Evolutionary conservation across 2,888 invertebrate genomes (phyloP), one percentile per base, ranked within the genome.

Genomic region (Scaptomyza caliginosa): DNA sequence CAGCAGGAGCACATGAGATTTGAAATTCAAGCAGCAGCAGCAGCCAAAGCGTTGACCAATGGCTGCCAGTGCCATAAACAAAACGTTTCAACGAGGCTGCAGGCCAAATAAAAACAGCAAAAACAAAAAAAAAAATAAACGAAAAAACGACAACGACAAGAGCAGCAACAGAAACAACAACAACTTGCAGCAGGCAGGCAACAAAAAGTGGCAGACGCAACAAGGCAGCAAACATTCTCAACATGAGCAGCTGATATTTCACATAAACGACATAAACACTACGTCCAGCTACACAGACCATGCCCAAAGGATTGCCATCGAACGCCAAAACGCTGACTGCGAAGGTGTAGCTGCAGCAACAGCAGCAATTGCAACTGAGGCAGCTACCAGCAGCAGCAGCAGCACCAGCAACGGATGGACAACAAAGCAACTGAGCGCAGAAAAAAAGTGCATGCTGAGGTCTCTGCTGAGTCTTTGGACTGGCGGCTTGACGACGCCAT

Each of bases 161-260:
- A 68, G 51, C 49, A 65, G 36, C 50, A 43, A 30, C 40, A 64
- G 30, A 52, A 65, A 21, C 50, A 39, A 17, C 45, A 65, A 21
- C 67, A 57, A 36, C 55, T 45, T 34, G 57, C 50, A 40, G 43
- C 62, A 72, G 28, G 43, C 62, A 72, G 28, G 78, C 74, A 64
- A 67, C 74, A 74, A 86, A 77, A 74, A 74, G 78, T 84, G 85
- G 85, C 82, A 76, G 84, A 81, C 81, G 85, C 79, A 85, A 81
- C 71, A 74, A 79, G 87, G 76, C 86, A 87, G 78, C 78, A 70
- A 74, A 74, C 77, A 88, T 85, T 86, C 86, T 86, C 88, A 74
- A 86, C 85, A 88, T 83, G 89, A 89, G 86, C 88, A 89, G 84
- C 89, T 89, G 90, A 89, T 89, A 89, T 89, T 89, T 89, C 88